A percentile compares a stretch with the other conserved stretches of the same genome.
phyloP scores from a whole-genome alignment of 2,888 invertebrate genomes.

The Dascillus cervinus region DNA sequence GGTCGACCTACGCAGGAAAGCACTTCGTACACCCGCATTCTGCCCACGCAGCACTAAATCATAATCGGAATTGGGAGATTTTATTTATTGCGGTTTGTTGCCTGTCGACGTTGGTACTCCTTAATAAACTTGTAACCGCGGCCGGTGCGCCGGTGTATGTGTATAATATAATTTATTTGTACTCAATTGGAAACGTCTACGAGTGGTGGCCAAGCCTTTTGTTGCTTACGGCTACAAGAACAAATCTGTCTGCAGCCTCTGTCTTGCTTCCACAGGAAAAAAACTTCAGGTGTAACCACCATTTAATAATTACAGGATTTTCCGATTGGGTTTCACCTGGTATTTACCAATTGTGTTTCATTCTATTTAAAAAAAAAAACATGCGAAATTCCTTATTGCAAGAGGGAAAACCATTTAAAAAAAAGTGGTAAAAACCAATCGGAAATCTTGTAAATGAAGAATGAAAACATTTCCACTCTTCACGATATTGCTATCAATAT shows the following conservation, averaged over 20 bases:
- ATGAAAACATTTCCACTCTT: no score
- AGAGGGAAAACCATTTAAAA: no score
- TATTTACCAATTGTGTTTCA: no score
- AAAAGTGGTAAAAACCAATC: no score
- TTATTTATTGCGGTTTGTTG: constrained; percentile 32
- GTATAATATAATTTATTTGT: constrained; percentile 23
- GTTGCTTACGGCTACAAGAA: constrained; percentile 12
- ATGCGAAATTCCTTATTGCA: no score
- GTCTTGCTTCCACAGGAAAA: constrained; percentile 7
- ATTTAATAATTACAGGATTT: no score
- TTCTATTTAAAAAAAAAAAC: no score
- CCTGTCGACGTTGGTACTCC: constrained; percentile 32
- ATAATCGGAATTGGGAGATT: constrained; percentile 32
- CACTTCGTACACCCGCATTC: constrained; percentile 21
- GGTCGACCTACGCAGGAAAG: constrained; percentile 3
- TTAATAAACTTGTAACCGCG: constrained; percentile 33
- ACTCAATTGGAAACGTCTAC: constrained; percentile 16
- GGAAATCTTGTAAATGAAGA: no score
- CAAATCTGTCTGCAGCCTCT: constrained; percentile 19
- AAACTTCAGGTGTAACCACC: no score
- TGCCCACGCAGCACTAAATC: constrained; percentile 26
- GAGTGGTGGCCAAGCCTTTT: constrained; percentile 16
- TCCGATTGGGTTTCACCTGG: no score
- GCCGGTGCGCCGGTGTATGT: constrained; percentile 19
- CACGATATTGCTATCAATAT: no score